Evolutionary conservation across 2,797 vertebrate species (phyloP).

Genomic region (Etheostoma nigrum): DNA sequence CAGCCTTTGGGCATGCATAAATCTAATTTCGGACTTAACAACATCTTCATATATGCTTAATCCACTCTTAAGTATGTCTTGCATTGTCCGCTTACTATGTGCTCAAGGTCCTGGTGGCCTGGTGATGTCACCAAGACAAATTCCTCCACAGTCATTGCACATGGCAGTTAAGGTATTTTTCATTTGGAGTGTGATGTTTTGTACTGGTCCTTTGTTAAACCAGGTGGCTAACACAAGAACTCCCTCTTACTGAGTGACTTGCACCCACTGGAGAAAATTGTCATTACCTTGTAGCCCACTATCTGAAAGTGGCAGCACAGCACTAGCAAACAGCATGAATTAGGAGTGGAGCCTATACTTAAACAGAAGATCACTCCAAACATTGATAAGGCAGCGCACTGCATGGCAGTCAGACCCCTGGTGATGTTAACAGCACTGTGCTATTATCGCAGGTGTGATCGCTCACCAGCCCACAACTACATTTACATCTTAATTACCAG

Average conservation of each 20-base stretch:
- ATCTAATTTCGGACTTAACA: neutral
- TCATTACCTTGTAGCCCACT: slow-evolving; percentile 56
- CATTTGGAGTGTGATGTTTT: slow-evolving; percentile 46
- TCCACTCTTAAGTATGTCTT: neutral
- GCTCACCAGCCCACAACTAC: slow-evolving; percentile 76
- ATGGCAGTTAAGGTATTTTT: slow-evolving; percentile 60
- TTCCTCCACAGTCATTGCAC: slow-evolving; percentile 58
- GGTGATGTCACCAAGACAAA: slow-evolving; percentile 59
- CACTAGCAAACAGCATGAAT: slow-evolving; percentile 67
- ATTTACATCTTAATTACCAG: slow-evolving; percentile 88
- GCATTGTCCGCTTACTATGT: slow-evolving; percentile 9
- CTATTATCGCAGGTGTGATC: slow-evolving; percentile 85
- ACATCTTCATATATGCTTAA: neutral
- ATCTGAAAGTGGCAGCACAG: slow-evolving; percentile 52
- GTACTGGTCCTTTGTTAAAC: slow-evolving; percentile 70
- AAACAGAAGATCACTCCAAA: slow-evolving; percentile 77
- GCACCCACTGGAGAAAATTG: slow-evolving; percentile 66
- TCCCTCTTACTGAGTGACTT: slow-evolving; percentile 52
- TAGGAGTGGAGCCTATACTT: slow-evolving; percentile 75
- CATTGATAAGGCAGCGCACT: slow-evolving; percentile 73
- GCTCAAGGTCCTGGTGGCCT: slow-evolving; percentile 30
- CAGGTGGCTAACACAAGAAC: slow-evolving; percentile 67
- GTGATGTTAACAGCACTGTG: slow-evolving; percentile 78
- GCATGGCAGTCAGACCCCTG: slow-evolving; percentile 75
- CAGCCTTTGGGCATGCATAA: neutral